Evolutionary conservation across 2,888 invertebrate species (phyloP).

Genomic region (Tipula vernalis): DNA sequence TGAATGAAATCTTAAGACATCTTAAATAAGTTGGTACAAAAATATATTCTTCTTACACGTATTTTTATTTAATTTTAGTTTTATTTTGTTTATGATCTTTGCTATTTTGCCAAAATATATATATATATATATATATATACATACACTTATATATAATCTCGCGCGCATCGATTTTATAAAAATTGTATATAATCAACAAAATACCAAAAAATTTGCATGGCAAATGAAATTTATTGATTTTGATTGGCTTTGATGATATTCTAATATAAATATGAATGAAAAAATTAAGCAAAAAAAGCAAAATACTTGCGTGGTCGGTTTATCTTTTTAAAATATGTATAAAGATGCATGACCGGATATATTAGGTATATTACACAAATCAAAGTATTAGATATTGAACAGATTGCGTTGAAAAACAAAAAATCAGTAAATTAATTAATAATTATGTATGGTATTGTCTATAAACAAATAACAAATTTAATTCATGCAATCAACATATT

Average conservation of each 20-base stretch:
- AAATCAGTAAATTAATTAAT: not conserved
- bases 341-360: not conserved
- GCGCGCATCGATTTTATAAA: not conserved
- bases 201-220: not conserved
- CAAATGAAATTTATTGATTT: not conserved
- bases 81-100: not conserved
- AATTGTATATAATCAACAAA: not conserved
- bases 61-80: not conserved
- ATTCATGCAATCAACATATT: not conserved
- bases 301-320: not conserved
- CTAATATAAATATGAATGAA: not conserved
- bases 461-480: not conserved
- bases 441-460: not conserved
- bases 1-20: not conserved
- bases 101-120: not conserved
- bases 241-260: not conserved
- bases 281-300: not conserved
- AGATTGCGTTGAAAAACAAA: not conserved
- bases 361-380: not conserved
- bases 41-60: not conserved
- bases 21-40: not conserved
- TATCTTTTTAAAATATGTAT: not conserved
- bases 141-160: not conserved
- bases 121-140: not conserved
- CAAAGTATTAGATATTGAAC: not conserved